These are phyloP conservation scores for Drosophila silvestris DNA, from an alignment of 2,888 invertebrate genomes.

Conservation along the genomic window DNA sequence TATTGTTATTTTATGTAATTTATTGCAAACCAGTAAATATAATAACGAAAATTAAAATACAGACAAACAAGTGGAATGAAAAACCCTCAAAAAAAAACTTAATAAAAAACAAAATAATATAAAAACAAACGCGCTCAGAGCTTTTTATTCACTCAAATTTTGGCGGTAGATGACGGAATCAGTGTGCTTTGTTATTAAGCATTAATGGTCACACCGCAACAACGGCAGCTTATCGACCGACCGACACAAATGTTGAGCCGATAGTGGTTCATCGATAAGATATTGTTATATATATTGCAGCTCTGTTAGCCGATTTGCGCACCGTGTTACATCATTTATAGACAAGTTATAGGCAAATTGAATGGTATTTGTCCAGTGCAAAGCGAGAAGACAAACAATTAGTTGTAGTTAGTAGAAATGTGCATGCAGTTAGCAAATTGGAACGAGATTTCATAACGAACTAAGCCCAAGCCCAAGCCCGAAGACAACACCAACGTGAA, in stretches of 20 bases:
- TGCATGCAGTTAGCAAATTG: slow-evolving; percentile 44
- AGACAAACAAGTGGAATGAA: slow-evolving; percentile 66
- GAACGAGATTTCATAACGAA: slow-evolving; percentile 40
- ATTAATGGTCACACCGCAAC: slow-evolving; percentile 4
- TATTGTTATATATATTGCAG: slow-evolving; percentile 9
- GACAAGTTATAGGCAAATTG: slow-evolving; percentile 47
- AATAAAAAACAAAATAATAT: slow-evolving; percentile 73
- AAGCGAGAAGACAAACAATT: slow-evolving; percentile 29
- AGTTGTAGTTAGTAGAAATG: slow-evolving; percentile 34
- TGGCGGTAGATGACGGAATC: neutral
- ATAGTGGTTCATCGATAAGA: slow-evolving; percentile 1
- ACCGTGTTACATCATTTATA: slow-evolving; percentile 63
- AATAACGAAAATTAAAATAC: slow-evolving; percentile 66
- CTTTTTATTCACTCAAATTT: slow-evolving; percentile 1
- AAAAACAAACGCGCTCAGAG: slow-evolving; percentile 37
- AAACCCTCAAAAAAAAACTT: slow-evolving; percentile 53
- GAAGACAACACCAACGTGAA: slow-evolving; percentile 30
- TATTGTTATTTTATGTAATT: slow-evolving; percentile 72
- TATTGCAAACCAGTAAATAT: slow-evolving; percentile 74
- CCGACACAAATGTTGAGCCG: slow-evolving; percentile 17
- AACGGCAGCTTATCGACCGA: slow-evolving; percentile 20
- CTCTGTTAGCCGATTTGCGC: slow-evolving; percentile 32
- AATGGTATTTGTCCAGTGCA: slow-evolving; percentile 30
- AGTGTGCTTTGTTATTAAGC: neutral
- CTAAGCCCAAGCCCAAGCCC: slow-evolving; percentile 16